Percentiles rank a stretch among this genome's conserved stretches.
These are phyloP conservation scores for Rhagonycha fulva DNA, from an alignment of 2,888 invertebrate species.

Conservation along the genomic window DNA sequence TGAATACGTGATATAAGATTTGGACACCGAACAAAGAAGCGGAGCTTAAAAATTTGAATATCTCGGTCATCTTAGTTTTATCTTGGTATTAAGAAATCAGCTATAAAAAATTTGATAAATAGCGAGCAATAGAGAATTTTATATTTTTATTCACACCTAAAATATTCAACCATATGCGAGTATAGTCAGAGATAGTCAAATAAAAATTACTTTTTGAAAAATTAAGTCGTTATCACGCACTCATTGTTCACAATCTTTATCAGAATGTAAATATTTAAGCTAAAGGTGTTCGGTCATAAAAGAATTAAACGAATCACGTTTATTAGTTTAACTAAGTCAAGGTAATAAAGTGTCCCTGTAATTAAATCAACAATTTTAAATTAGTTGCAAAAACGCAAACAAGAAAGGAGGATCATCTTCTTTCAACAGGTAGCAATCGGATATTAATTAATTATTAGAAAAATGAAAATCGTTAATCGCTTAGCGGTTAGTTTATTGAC, in stretches of 20 bases:
- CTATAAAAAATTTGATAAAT: conserved; percentile 53
- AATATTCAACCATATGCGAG: background rate
- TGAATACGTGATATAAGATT: conserved; percentile 51
- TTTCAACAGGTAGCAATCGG: no score
- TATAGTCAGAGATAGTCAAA: background rate
- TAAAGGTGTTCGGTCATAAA: background rate
- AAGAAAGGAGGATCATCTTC: background rate
- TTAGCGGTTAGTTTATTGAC: background rate
- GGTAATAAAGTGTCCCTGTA: background rate
- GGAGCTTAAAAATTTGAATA: conserved; percentile 59
- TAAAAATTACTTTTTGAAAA: background rate
- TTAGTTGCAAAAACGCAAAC: background rate
- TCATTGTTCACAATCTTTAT: background rate
- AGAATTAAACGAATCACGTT: background rate
- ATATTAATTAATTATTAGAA: no score
- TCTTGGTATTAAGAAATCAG: conserved; percentile 55
- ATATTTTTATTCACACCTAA: conserved; percentile 13
- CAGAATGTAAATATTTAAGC: background rate
- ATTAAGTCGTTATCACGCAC: background rate
- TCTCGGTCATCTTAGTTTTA: conserved; percentile 57
- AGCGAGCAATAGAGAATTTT: conserved; percentile 34
- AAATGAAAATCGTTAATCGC: background rate
- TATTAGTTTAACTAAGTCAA: background rate
- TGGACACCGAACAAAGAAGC: conserved; percentile 52
- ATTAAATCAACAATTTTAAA: background rate